Base-by-base conservation (phyloP, 2,888 invertebrate genomes). In the Oligia latruncula region DNA sequence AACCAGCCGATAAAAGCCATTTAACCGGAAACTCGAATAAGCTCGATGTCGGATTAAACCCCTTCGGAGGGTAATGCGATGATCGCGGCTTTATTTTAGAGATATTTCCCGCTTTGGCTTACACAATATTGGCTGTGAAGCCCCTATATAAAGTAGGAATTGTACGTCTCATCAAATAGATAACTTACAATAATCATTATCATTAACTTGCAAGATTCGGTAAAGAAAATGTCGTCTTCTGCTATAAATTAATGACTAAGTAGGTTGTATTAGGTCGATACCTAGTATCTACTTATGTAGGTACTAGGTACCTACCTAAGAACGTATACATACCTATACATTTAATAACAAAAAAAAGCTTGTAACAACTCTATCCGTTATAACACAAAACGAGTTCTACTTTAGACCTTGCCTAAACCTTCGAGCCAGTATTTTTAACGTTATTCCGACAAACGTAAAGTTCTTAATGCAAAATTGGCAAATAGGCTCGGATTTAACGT, bases 21-120 rank as follows among this genome's bases (percentile, higher is more conserved):
- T 92, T 89, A 87, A 86, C 86, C 86, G 93, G 90, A 93, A 93
- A 91, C 89, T 91, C 87, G 89, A 93, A 93, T 92, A 91, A 90
- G 91, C 93, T 91, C 88, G 83, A 81, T 77, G 86, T 89, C 82
- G 86, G 91, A 90, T 92, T 92, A 91, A 88, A 90, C 87, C 89
- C 88, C 88, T 90, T 90, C 85, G 83, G 87, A 86, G 90, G 89
- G 75, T 89, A 87, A 85, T 81, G 88, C 83, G 87, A 90, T 89
- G 87, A 91, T 90, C 85, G 82, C 78, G 81, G 87, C 82, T 88
- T 86, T 88, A 89, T 89, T 87, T 87, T 60, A 40, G 68, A 78
- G 71, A 82, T 86, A 84, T 77, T 85, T 81, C 73, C 81, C 58
- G 76, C 60, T 74, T 76, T 75, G 58, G 23, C 60, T 68, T 71